Percentiles rank a stretch among this genome's conserved stretches.
phyloP scores from a whole-genome alignment of 37 sponge, comb jelly and placozoan species.

The Diacarnus erythraeanus region DNA sequence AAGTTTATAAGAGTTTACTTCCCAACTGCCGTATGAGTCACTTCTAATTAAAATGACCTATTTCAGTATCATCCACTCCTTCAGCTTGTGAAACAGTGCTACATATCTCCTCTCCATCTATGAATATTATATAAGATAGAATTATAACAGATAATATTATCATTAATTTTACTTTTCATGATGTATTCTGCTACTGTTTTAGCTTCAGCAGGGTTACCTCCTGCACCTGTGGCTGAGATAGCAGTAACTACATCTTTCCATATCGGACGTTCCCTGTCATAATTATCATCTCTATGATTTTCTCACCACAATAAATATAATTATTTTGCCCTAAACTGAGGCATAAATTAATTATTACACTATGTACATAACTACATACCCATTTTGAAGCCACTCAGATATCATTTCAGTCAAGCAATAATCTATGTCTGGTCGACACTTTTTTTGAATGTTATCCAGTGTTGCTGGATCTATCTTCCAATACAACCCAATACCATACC shows the following conservation, averaged over 20 bases:
- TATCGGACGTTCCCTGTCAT: neutral
- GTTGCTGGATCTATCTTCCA: neutral
- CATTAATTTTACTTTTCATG: no score
- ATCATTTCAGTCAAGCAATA: constrained; percentile 16
- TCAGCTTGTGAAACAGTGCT: neutral
- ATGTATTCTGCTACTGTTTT: neutral
- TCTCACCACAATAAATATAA: no score
- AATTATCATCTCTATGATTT: no score
- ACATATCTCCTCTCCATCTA: neutral
- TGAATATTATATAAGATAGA: no score
- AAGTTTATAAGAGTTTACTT: neutral
- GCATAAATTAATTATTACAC: no score
- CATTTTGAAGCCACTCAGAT: constrained; percentile 24
- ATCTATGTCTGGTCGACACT: neutral
- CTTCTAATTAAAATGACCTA: neutral
- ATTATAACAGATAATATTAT: no score
- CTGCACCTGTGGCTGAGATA: constrained; percentile 2
- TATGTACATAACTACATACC: no score
- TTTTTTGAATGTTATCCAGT: neutral
- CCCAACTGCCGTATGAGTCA: no score
- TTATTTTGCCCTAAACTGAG: no score
- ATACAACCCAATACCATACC: constrained; percentile 23
- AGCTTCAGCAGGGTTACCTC: constrained; percentile 23
- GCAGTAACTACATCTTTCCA: constrained; percentile 23
- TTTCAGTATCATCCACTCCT: neutral